Percentiles rank a stretch among this genome's conserved stretches.
Evolutionary conservation across 2,113 vertebrate species (phyloP).

Genomic region (Uria lomvia): DNA sequence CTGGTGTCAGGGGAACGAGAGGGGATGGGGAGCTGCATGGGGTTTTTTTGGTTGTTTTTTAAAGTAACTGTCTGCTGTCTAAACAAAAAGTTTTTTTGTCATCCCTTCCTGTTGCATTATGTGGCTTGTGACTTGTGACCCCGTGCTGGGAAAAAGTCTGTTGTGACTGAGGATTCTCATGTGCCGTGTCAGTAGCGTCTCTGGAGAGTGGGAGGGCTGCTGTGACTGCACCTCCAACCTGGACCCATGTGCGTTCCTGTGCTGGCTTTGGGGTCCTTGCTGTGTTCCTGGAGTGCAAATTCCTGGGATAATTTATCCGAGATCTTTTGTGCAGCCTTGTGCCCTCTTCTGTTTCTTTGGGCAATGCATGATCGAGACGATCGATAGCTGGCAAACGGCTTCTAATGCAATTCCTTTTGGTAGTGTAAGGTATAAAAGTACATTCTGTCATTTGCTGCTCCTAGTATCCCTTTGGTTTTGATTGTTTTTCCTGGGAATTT

Average conservation of each 20-base stretch:
- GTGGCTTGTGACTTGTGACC: neutral
- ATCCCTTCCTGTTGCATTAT: neutral
- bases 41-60: neutral
- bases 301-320: rapidly evolving
- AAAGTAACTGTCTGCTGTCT: neutral
- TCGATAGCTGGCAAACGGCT: neutral
- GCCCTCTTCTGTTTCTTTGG: neutral
- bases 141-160: neutral
- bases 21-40: neutral
- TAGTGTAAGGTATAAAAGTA: neutral
- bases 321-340: neutral
- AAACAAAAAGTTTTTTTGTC: neutral
- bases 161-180: neutral
- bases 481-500: neutral
- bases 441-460: neutral
- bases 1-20: neutral
- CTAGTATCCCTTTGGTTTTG: neutral
- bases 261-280: neutral
- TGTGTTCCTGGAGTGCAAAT: neutral
- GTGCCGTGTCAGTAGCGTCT: neutral
- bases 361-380: rapidly evolving
- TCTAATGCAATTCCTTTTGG: neutral
- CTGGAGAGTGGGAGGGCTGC: neutral
- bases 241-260: rapidly evolving
- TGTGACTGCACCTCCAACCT: neutral